Evolutionary conservation across 1,140 invertebrate species (phyloP), one percentile per base, ranked within the genome.

Genomic region (Papilio dardanus): DNA sequence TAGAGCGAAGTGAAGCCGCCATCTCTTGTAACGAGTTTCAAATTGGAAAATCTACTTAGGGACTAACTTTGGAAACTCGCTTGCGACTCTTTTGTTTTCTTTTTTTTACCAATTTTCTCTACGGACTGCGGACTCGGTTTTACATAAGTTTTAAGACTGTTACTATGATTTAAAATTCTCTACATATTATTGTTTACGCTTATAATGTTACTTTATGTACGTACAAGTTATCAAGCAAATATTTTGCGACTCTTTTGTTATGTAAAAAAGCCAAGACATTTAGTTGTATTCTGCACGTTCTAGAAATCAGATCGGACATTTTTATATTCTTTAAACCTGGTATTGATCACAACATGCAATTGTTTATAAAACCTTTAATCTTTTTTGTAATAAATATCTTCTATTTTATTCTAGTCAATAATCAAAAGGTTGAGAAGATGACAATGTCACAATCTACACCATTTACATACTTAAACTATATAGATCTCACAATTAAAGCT

Each of bases 41-140:
- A 89, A 90, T 90, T 89, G 88, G 87, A 90, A 89, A 89, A 89
- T 88, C 85, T 88, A 89, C 85, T 88, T 86, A 81, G 81, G 79
- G 77, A 78, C 76, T 69, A 86, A 87, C 76, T 87, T 87, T 68
- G 80, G 66, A 79, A 62, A 78, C 71, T 80, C 58, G 68, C 76
- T n/a, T 14, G 31, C 46, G 46, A 50, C 54, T 74, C 67, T 37
- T 58, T 67, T 75, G 65, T 67, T 58, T 77, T 79, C 42, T 46
- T 84, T 78, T n/a, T 85, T 82, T 81, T 83, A 78, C 76, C 83
- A 82, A 86, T 85, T 83, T 84, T 85, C 79, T 75, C 68, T 62
- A 50, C 76, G n/a, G 35, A 50, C 31, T 50, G 28, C 28, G 46
- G 12, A 33, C 58, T 73, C 31, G 50, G 16, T 58, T 35, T 73